Evolutionary conservation across 2,888 invertebrate species (phyloP).

Genomic region (Dioctria linearis): DNA sequence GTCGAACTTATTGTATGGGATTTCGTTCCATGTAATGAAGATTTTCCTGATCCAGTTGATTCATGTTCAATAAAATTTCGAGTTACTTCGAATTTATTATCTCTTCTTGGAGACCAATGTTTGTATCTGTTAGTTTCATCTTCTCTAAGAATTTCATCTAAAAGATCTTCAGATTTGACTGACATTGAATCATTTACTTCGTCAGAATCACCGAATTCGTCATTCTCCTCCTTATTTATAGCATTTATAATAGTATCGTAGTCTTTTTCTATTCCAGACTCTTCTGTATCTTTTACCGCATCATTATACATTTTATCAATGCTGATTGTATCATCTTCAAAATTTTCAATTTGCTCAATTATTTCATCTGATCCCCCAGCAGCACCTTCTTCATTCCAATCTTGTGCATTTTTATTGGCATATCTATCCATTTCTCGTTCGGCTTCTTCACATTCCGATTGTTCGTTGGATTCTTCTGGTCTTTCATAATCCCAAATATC

Average conservation of each 20-base stretch:
- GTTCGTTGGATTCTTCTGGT: slow-evolving; percentile 69
- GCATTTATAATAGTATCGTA: slow-evolving; percentile 67
- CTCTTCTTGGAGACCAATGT: neutral
- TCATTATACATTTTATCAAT: slow-evolving; percentile 70
- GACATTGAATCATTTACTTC: slow-evolving; percentile 28
- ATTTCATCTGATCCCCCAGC: slow-evolving; percentile 62
- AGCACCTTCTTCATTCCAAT: slow-evolving; percentile 67
- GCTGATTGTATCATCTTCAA: slow-evolving; percentile 61
- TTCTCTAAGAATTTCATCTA: slow-evolving; percentile 54
- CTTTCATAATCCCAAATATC: slow-evolving; percentile 68
- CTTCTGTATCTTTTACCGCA: slow-evolving; percentile 67
- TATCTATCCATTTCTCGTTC: slow-evolving; percentile 67
- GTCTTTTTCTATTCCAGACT: slow-evolving; percentile 68
- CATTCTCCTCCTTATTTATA: slow-evolving; percentile 58
- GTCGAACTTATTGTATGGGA: slow-evolving; percentile 60
- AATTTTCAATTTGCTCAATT: slow-evolving; percentile 6
- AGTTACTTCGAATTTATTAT: neutral
- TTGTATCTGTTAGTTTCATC: slow-evolving; percentile 27
- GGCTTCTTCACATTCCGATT: slow-evolving; percentile 69
- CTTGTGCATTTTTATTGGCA: slow-evolving; percentile 65
- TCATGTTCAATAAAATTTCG: slow-evolving; percentile 28
- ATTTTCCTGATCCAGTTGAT: neutral
- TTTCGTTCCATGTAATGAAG: neutral
- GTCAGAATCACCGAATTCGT: neutral
- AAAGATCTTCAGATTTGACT: slow-evolving; percentile 47